phyloP scores from a whole-genome alignment of 2,888 invertebrate genomes.

The Tridacna crocea region DNA sequence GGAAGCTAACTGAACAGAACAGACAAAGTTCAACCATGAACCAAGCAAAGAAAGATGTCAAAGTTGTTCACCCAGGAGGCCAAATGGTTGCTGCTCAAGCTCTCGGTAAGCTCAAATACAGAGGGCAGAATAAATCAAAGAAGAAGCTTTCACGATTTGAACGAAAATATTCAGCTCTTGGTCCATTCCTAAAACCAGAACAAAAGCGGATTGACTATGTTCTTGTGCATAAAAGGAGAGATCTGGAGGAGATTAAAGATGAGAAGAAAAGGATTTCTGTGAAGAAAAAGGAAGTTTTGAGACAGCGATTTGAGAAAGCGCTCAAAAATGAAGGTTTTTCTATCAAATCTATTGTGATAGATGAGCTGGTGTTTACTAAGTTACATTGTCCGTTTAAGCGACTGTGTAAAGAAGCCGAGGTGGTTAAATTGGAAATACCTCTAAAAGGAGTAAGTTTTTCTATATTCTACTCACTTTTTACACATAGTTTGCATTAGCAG shows the following conservation, averaged over 20 bases:
- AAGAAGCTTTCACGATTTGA: conserved; percentile 65
- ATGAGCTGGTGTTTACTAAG: conserved; percentile 70
- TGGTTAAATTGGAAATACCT: conserved; percentile 82
- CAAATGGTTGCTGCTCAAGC: conserved; percentile 27
- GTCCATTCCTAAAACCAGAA: conserved; percentile 68
- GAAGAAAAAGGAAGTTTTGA: conserved; percentile 48
- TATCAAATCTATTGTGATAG: conserved; percentile 68
- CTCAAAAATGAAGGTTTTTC: conserved; percentile 77
- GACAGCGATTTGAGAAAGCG: conserved; percentile 73
- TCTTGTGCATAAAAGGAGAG: conserved; percentile 70
- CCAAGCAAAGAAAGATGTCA: background rate
- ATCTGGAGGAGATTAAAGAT: conserved; percentile 45
- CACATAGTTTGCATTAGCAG: no score
- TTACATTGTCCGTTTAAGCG: conserved; percentile 82
- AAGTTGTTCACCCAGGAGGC: background rate
- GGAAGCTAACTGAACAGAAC: background rate
- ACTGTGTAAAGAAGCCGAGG: conserved; percentile 82
- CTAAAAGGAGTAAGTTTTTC: conserved; percentile 79
- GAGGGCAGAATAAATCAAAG: conserved; percentile 43
- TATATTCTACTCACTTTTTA: no score
- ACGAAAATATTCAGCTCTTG: conserved; percentile 70
- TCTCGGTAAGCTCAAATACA: conserved; percentile 45
- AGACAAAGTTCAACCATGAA: background rate
- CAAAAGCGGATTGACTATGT: conserved; percentile 81
- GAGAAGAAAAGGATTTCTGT: conserved; percentile 47